Base-by-base conservation (phyloP, 1,140 invertebrate species). In the Drosophila kepulauana region DNA sequence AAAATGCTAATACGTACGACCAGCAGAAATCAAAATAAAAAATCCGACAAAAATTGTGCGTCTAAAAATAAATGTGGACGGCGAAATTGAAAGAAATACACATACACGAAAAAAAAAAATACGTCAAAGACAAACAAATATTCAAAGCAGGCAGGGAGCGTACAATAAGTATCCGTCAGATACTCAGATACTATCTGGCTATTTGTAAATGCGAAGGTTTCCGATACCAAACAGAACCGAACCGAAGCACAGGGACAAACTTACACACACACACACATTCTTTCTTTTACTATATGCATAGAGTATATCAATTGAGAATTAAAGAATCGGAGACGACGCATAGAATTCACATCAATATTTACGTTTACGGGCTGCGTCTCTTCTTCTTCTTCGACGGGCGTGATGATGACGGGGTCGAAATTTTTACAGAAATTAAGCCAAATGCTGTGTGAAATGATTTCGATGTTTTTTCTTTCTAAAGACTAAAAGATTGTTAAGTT, bases 171-270 rank as follows among this genome's bases (percentile, higher is more conserved):
- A 78, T 78, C 65, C 11, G 51, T 78, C 62, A 59, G 67, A 58
- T 58, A 76, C 67, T 64, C 48, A 25, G 54, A 41, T 35, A 38
- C 62, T 56, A 73, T 82, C 65, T 77, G 65, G 72, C 84, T 87
- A 87, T 87, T 87, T 88, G 84, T 87, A 80, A 80, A 84, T 75
- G 69, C 81, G 81, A 88, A 88, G 85, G 84, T 89, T 88, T 75
- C 4, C 62, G 74, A 63, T 68, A 38, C 35, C 35, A 15, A 58
- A 49, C 41, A 41, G 16, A 52, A 45, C 56, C 3, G 5, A 25
- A 11, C 48, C 33, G 51, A 10, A 49, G 10, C 43, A 25, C 20
- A 11, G 11, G 25, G 15, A 13, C 16, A 28, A 28, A 62, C 20
- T 16, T 16, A n/a, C 16, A 2, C 16, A 16, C 58, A 25, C 16